These are phyloP conservation scores for Scaeva pyrastri DNA, from an alignment of 2,888 invertebrate genomes.

Conservation along the genomic window DNA sequence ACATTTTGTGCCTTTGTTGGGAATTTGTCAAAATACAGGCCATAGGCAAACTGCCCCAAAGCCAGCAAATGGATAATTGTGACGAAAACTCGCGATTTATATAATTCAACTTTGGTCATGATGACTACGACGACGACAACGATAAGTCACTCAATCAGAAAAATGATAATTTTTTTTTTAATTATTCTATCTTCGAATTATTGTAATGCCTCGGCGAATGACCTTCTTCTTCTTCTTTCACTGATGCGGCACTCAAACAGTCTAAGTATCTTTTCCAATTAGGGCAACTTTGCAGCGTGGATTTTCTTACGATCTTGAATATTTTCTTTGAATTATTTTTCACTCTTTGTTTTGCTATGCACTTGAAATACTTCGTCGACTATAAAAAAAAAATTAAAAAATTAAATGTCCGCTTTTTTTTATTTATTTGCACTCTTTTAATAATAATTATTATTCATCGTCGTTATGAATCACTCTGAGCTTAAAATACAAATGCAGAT, in stretches of 20 bases:
- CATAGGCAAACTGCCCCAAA: conserved; percentile 82
- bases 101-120: conserved; percentile 84
- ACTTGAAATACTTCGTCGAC: conserved; percentile 30
- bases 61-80: conserved; percentile 82
- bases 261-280: conserved; percentile 27
- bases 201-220: conserved; percentile 51
- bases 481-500: neutral
- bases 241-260: conserved; percentile 8
- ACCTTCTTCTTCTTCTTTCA: conserved; percentile 56
- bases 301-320: conserved; percentile 29
- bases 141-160: conserved; percentile 58
- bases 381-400: conserved; percentile 5
- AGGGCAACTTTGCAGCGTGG: conserved; percentile 3
- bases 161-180: neutral
- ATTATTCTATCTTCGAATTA: neutral
- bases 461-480: neutral
- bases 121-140: conserved; percentile 68
- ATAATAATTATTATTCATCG: conserved; percentile 3
- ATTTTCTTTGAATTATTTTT: conserved; percentile 22
- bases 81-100: conserved; percentile 83
- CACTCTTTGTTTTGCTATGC: conserved; percentile 43
- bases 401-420: conserved; percentile 15
- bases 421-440: conserved; percentile 31
- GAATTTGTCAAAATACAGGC: conserved; percentile 85
- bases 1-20: conserved; percentile 82